These are phyloP conservation scores for Noctua comes DNA, from an alignment of 2,888 invertebrate genomes.

Conservation along the genomic window DNA sequence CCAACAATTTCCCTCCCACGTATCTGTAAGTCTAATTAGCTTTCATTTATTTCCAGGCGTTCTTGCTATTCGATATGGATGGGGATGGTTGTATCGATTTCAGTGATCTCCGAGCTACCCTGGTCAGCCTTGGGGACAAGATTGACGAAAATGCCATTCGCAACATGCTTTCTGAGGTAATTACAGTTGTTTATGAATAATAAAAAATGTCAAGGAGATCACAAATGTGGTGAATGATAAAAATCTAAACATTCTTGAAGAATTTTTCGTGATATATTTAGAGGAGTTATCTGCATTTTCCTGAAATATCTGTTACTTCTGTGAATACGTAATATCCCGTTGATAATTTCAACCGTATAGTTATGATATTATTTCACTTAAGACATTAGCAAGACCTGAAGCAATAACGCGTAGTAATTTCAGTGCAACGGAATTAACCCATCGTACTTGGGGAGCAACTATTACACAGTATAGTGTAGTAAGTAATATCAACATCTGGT, in stretches of 20 bases:
- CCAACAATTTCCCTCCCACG: neutral
- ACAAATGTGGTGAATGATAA: conserved; percentile 1
- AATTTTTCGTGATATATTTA: neutral
- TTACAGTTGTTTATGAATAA: neutral
- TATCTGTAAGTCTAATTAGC: neutral
- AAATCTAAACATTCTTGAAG: conserved; percentile 8
- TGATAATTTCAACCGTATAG: neutral
- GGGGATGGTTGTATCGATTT: conserved; percentile 92
- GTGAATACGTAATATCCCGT: neutral
- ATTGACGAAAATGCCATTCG: conserved; percentile 90
- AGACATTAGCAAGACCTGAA: conserved; percentile 4
- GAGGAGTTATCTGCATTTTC: neutral
- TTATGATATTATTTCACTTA: neutral
- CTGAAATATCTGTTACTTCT: neutral
- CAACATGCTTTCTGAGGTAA: conserved; percentile 92
- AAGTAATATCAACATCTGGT: conserved; percentile 59
- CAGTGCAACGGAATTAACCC: conserved; percentile 53
- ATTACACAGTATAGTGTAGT: conserved; percentile 17
- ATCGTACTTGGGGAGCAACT: conserved; percentile 6
- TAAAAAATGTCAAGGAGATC: neutral
- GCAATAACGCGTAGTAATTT: conserved; percentile 37
- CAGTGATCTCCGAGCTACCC: conserved; percentile 91
- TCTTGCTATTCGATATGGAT: conserved; percentile 92
- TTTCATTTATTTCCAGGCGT: conserved; percentile 84
- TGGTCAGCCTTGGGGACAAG: conserved; percentile 90